Evolutionary conservation across 2,888 invertebrate species (phyloP), one percentile per base, ranked within the genome.

Genomic region (Xylocampa areola): DNA sequence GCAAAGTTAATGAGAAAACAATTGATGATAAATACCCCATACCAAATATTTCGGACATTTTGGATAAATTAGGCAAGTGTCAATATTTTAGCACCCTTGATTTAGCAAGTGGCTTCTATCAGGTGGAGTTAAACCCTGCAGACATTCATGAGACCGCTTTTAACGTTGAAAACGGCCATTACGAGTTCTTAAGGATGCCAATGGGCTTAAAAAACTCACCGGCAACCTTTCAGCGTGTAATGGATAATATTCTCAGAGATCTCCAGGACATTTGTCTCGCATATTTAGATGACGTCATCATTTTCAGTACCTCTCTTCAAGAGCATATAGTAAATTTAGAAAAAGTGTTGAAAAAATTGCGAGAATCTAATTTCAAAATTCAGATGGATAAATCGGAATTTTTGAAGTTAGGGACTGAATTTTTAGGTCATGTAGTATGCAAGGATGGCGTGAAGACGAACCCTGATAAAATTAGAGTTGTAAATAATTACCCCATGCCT

Each of bases 1-100:
- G 19, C 5, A 10, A 50, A 6, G 8, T 50, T 8, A 41, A 50
- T 23, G 50, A 25, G 0, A 49, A 49, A 19, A 49, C 39, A 1
- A 30, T 39, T 8, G 39, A 49, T 8, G 48, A 49, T 8, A 33
- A 41, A 1, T 47, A 47, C 7, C 43, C 51, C 7, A 30, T 37
- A 5, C 51, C 37, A 1, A 44, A 30, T 3, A 21, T 51, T 1
- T 4, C 11, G 1, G 50, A 39, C 6, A 17, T 50, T 0, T 10
- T 50, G 1, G 48, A 49, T 3, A 49, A 49, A 2, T 8, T 49
- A 16, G 49, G 49, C 2, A 50, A 33, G 2, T 43, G 50, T 25
- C 33, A 43, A n/a, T 51, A 51, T 10, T 36, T 43, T 10, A 23
- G 29, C 1, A 25, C 27, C 1, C 2, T 21, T 21, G 36, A 36